Conservation (phyloP, 2,797 vertebrate species). For the Lophura swinhoii region DNA sequence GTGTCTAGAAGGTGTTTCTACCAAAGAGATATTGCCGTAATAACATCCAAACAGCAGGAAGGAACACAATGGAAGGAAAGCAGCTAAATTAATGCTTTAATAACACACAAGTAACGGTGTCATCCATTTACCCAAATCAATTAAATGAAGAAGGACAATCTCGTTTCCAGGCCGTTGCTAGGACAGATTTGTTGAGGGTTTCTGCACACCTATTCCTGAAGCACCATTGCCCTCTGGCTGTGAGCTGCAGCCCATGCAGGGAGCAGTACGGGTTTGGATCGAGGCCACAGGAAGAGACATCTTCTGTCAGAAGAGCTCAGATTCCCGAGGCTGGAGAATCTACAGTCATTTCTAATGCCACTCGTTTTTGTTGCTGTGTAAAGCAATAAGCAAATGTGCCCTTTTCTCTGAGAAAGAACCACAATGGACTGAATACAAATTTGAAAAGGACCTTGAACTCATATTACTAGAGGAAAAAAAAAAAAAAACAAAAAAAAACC, state of each 20-base stretch:
- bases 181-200: not conserved
- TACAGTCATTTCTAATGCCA: not conserved
- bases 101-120: constrained; percentile 51
- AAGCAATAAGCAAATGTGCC: not conserved
- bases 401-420: not conserved
- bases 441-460: not conserved
- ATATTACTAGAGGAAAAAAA: not conserved
- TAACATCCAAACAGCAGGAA: not conserved
- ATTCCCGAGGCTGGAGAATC: not conserved
- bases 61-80: constrained; percentile 5
- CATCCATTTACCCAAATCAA: constrained; percentile 68
- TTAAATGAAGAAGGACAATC: constrained; percentile 43
- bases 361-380: not conserved
- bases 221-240: constrained; percentile 72
- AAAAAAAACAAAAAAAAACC: not conserved
- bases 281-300: not conserved
- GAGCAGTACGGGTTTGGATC: not conserved
- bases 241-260: not conserved
- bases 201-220: constrained; percentile 18
- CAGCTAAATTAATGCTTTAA: constrained; percentile 67
- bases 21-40: constrained; percentile 1
- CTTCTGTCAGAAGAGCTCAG: not conserved
- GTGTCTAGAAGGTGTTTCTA: not conserved
- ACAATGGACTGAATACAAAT: not conserved
- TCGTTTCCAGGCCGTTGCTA: constrained; percentile 58